phyloP scores from a whole-genome alignment of 2,113 vertebrate genomes.

The Alectura lathami region DNA sequence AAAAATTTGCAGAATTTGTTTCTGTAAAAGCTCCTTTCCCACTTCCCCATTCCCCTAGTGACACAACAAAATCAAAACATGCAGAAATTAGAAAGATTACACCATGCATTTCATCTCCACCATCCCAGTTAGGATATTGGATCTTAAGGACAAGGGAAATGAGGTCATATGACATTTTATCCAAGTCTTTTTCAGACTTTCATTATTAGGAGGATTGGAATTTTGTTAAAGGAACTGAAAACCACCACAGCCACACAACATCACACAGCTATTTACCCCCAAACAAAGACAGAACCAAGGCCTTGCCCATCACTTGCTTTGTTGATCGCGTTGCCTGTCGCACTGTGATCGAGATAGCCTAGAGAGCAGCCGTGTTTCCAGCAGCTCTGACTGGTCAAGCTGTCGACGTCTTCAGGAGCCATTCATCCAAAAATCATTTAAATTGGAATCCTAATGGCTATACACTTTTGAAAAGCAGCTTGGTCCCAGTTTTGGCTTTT shows the following conservation, averaged over 20 bases:
- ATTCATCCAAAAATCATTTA: slow-evolving; percentile 82
- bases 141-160: slow-evolving; percentile 71
- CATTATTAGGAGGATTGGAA: slow-evolving; percentile 78
- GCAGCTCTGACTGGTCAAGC: slow-evolving; percentile 81
- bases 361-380: slow-evolving; percentile 78
- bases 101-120: slow-evolving; percentile 81
- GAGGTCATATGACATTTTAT: slow-evolving; percentile 79
- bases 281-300: slow-evolving; percentile 85
- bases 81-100: slow-evolving; percentile 81
- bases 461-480: slow-evolving; percentile 77
- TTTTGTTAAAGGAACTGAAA: slow-evolving; percentile 84
- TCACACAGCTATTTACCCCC: slow-evolving; percentile 91
- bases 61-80: slow-evolving; percentile 80
- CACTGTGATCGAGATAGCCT: slow-evolving; percentile 78
- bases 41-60: slow-evolving; percentile 40
- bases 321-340: slow-evolving; percentile 79
- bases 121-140: slow-evolving; percentile 77
- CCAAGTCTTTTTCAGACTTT: slow-evolving; percentile 79
- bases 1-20: slow-evolving; percentile 44
- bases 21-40: slow-evolving; percentile 75
- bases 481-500: slow-evolving; percentile 71
- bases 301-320: slow-evolving; percentile 83
- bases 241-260: slow-evolving; percentile 90
- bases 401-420: slow-evolving; percentile 84
- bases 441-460: slow-evolving; percentile 81